phyloP scores from a whole-genome alignment of 2,888 invertebrate species.

The Lasioglossum leucozonium region DNA sequence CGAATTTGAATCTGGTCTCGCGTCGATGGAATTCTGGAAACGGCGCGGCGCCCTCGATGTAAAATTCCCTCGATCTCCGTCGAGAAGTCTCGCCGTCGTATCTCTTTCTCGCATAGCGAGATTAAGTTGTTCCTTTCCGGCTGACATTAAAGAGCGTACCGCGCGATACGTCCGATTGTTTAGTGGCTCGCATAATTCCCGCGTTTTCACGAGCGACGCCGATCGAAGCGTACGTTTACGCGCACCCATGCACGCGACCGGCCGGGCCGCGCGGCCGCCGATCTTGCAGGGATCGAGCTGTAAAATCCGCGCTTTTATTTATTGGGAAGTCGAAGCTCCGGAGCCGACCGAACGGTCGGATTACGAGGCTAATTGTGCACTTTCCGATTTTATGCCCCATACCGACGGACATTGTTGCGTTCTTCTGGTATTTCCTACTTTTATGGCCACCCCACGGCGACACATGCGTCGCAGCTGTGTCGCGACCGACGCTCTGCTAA shows the following conservation, averaged over 20 bases:
- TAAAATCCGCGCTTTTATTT: conserved; percentile 37
- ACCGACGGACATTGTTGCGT: not conserved
- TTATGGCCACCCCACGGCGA: not conserved
- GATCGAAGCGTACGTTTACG: conserved; percentile 56
- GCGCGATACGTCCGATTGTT: conserved; percentile 63
- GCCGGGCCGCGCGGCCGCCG: not conserved
- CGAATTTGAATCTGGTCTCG: conserved; percentile 66
- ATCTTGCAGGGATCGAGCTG: not conserved
- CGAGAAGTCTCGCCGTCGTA: conserved; percentile 40
- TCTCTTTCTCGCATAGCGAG: conserved; percentile 31
- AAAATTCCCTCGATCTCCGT: conserved; percentile 56
- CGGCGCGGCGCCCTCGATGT: conserved; percentile 47
- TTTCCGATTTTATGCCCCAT: conserved; percentile 22
- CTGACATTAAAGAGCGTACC: conserved; percentile 62
- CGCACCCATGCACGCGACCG: not conserved
- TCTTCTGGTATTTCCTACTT: not conserved
- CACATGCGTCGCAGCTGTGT: not conserved
- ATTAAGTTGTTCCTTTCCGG: conserved; percentile 68
- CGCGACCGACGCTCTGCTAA: not conserved
- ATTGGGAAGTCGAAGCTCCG: conserved; percentile 11
- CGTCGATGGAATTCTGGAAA: conserved; percentile 65
- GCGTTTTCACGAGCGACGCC: conserved; percentile 56
- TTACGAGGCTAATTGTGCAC: conserved; percentile 33
- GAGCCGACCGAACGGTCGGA: conserved; percentile 4
- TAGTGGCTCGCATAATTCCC: conserved; percentile 62